Evolutionary conservation across 2,888 invertebrate species (phyloP).

Genomic region (Uropetala carovei): DNA sequence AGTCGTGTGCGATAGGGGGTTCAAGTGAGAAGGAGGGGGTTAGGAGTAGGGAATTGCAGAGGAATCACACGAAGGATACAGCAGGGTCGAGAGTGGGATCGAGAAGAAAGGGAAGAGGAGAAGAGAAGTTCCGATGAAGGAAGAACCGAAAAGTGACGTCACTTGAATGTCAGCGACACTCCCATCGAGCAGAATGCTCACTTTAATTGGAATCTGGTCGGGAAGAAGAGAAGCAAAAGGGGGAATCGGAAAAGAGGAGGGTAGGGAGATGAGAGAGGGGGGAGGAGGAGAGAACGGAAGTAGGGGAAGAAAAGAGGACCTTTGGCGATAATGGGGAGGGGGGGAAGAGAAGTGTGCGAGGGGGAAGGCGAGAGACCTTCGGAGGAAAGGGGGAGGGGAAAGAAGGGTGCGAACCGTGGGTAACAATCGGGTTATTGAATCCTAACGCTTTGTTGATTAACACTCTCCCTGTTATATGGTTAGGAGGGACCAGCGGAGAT

Average conservation of each 20-base stretch:
- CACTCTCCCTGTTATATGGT: no score
- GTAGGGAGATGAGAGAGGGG: no score
- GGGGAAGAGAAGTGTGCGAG: background rate
- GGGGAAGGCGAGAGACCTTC: background rate
- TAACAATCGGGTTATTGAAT: background rate
- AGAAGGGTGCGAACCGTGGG: background rate
- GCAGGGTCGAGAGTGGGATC: background rate
- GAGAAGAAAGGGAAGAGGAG: background rate
- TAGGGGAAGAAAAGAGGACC: no score
- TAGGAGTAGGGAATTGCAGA: background rate
- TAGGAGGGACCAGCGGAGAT: no score
- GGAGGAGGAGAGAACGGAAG: no score
- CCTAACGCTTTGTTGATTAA: background rate
- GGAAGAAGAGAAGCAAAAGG: background rate
- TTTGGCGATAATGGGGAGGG: background rate
- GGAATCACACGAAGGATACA: background rate
- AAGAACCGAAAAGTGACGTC: slow-evolving; percentile 61
- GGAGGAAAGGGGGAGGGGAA: no score
- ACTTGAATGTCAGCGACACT: slow-evolving; percentile 63
- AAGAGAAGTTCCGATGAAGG: slow-evolving; percentile 8
- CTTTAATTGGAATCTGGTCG: slow-evolving; percentile 61
- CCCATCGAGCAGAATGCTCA: slow-evolving; percentile 60
- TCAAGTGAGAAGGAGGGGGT: background rate
- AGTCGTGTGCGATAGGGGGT: background rate
- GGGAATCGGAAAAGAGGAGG: no score